Base-by-base conservation (phyloP, 2,113 vertebrate genomes). In the Sinosuthora webbiana region DNA sequence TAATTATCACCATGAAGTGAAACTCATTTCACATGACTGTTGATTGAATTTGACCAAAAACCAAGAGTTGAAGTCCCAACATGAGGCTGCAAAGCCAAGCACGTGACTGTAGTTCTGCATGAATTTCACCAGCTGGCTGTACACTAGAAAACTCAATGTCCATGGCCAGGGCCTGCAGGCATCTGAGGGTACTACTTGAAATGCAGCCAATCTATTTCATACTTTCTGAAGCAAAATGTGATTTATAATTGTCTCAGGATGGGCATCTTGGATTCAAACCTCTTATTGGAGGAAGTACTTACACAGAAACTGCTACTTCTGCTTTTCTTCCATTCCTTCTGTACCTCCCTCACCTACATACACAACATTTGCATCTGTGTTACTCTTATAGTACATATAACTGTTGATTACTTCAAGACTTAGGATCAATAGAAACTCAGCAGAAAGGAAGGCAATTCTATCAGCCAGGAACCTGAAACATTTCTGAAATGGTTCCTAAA, bases 401-500 rank as follows among this genome's bases (percentile, higher is more conserved):
- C 35, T 75, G 27, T 11, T 87, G 83, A 94, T 95, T 93, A 50
- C 17, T 94, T 93, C 90, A 96, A 95, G 93, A 84, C 13, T 1
- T 64, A 92, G 80, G 41, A 95, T 77, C 86, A 83, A 96, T 57
- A 93, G 92, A 97, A 95, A 77, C 69, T 92, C 89, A 83, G 70
- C 69, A 84, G 87, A 96, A 84, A 92, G 41, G 42, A 47, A 83
- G 39, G 90, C 85, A 94, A 94, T 87, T 95, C 80, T 93, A 95
- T 87, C 73, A 88, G 70, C 53, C 94, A 94, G 90, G 89, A 95
- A 94, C 93, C 80, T 95, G 92, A 98, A 97, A 95, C 56, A 97
- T 98, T 98, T 98, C 97, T 98, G 96, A 97, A 98, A 98, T 97
- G 92, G 96, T 97, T 97, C 97, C 96, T 96, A 97, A 98, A 97